Evolutionary conservation across 2,888 invertebrate genomes (phyloP).

Genomic region (Drosophila anomalata): DNA sequence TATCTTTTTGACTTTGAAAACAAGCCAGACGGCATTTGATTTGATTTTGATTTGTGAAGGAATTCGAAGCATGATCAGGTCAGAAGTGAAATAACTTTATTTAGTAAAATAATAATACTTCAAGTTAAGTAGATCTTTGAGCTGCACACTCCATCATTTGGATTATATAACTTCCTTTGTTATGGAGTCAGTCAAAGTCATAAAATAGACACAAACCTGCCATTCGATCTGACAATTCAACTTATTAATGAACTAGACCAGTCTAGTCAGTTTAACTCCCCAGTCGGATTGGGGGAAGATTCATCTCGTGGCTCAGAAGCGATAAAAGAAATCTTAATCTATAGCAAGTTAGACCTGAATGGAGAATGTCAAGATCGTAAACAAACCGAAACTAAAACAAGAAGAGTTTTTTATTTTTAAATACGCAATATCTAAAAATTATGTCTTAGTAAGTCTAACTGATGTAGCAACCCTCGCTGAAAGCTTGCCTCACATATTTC

Average conservation of each 20-base stretch:
- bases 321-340: constrained; percentile 43
- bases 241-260: constrained; percentile 55
- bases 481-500: constrained; percentile 30
- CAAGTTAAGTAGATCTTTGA: background rate
- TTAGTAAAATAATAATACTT: too few relatives aligned
- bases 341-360: constrained; percentile 64
- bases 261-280: constrained; percentile 19
- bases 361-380: constrained; percentile 71
- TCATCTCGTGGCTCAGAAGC: constrained; percentile 13
- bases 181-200: constrained; percentile 29
- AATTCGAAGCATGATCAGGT: constrained; percentile 28
- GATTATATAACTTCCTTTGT: constrained; percentile 35
- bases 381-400: constrained; percentile 27
- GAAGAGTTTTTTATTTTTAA: background rate
- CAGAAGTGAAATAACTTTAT: background rate
- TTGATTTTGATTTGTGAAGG: constrained; percentile 30
- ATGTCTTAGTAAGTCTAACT: background rate
- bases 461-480: constrained; percentile 20
- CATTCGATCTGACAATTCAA: constrained; percentile 37
- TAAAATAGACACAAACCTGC: constrained; percentile 36
- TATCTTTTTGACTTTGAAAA: constrained; percentile 47
- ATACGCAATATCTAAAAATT: background rate
- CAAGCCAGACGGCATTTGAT: constrained; percentile 61
- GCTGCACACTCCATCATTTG: background rate
- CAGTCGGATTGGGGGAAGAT: constrained; percentile 12